Evolutionary conservation across 2,113 vertebrate species (phyloP).

Genomic region (Pluvianellus socialis): DNA sequence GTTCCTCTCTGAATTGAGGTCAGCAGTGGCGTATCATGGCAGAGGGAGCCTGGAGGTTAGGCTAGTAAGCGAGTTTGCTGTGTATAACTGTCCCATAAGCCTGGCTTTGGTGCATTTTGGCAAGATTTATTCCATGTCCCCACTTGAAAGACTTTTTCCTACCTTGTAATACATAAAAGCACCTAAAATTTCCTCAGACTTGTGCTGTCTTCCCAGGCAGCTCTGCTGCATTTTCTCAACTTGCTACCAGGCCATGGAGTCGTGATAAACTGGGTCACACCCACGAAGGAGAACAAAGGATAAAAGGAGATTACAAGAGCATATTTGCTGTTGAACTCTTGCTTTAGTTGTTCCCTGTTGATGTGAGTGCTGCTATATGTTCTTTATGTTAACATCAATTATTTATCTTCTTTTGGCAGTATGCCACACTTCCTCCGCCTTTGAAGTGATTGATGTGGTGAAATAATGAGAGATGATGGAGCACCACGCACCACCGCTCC

Average conservation of each 20-base stretch:
- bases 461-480: slow-evolving; percentile 21
- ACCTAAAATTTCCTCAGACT: background rate
- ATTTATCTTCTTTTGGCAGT: slow-evolving; percentile 54
- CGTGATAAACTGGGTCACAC: background rate
- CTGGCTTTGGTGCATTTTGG: background rate
- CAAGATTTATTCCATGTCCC: background rate
- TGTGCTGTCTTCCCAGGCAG: background rate
- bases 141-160: background rate
- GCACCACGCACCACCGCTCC: background rate
- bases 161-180: background rate
- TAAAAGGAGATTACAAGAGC: background rate
- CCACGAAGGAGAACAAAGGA: background rate
- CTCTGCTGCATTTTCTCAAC: background rate
- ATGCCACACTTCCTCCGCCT: background rate
- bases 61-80: background rate
- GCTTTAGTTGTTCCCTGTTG: slow-evolving; percentile 49
- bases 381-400: slow-evolving; percentile 65
- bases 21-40: background rate
- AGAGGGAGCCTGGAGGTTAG: background rate
- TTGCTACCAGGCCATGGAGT: background rate
- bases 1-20: background rate
- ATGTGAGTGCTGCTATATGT: slow-evolving; percentile 1
- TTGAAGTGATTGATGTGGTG: slow-evolving; percentile 21
- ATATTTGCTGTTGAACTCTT: slow-evolving; percentile 1
- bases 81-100: background rate